Evolutionary conservation across 2,113 vertebrate genomes (phyloP).

Genomic region (Sclerurus mexicanus): DNA sequence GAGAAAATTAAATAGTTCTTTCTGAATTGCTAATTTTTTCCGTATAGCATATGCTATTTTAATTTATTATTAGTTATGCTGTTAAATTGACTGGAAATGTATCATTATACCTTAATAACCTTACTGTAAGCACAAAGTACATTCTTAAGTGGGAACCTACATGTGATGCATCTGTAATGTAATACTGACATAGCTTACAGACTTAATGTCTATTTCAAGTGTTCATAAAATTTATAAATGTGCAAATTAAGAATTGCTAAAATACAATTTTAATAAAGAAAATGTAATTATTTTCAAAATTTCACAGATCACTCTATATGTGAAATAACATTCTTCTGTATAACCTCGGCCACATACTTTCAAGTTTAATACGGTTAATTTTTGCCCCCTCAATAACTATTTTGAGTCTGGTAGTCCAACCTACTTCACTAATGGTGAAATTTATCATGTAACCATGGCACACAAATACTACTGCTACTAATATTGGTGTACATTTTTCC

Average conservation of each 20-base stretch:
- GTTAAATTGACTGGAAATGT: conserved; percentile 6
- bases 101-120: not conserved
- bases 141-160: not conserved
- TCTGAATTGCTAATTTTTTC: not conserved
- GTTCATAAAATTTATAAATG: not conserved
- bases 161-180: not conserved
- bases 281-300: not conserved
- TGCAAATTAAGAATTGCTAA: not conserved
- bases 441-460: not conserved
- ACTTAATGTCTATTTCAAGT: not conserved
- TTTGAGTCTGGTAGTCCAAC: not conserved
- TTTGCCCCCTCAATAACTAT: not conserved
- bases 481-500: not conserved
- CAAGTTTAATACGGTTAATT: not conserved
- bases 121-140: not conserved
- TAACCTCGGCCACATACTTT: not conserved
- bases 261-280: not conserved
- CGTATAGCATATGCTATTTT: not conserved
- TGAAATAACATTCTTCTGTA: not conserved
- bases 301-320: not conserved
- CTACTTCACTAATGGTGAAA: not conserved
- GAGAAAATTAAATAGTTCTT: not conserved
- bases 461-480: not conserved
- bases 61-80: not conserved
- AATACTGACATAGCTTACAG: not conserved